Evolutionary conservation across 2,888 invertebrate genomes (phyloP).

Genomic region (Furcula furcula): DNA sequence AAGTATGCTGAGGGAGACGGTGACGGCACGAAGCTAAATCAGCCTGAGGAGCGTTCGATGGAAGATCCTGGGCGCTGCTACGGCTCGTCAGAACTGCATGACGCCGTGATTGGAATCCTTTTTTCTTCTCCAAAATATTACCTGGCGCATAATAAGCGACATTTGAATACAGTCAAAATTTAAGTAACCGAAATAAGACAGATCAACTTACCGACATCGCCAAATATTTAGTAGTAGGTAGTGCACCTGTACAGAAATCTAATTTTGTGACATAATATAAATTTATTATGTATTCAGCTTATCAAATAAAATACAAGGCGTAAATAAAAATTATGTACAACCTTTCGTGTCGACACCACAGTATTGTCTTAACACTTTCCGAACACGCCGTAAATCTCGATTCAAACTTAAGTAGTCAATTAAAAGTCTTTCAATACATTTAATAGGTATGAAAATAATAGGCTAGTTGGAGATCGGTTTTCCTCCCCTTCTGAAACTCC

Average conservation of each 20-base stretch:
- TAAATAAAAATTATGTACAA: slow-evolving; percentile 75
- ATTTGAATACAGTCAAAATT: slow-evolving; percentile 33
- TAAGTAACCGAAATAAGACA: slow-evolving; percentile 47
- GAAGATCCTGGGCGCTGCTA: slow-evolving; percentile 8
- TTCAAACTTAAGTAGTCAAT: slow-evolving; percentile 44
- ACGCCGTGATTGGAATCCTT: slow-evolving; percentile 5
- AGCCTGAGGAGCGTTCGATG: slow-evolving; percentile 7
- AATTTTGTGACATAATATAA: slow-evolving; percentile 61
- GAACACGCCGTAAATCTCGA: slow-evolving; percentile 52
- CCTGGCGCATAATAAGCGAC: slow-evolving; percentile 53
- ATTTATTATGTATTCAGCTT: slow-evolving; percentile 68
- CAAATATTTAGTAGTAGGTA: slow-evolving; percentile 29
- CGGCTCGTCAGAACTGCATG: slow-evolving; percentile 5
- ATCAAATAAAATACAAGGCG: slow-evolving; percentile 66
- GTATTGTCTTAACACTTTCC: slow-evolving; percentile 59
- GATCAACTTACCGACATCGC: slow-evolving; percentile 62
- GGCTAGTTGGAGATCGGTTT: slow-evolving; percentile 62
- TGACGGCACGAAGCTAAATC: slow-evolving; percentile 22
- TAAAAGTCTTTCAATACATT: slow-evolving; percentile 45
- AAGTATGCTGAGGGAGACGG: slow-evolving; percentile 50
- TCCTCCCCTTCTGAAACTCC: slow-evolving; percentile 67
- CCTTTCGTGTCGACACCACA: slow-evolving; percentile 60
- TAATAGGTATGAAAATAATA: slow-evolving; percentile 6
- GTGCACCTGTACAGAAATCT: slow-evolving; percentile 51
- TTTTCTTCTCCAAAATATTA: slow-evolving; percentile 38